Evolutionary conservation across 2,888 invertebrate genomes (phyloP), one percentile per base, ranked within the genome.

Genomic region (Aphidoletes aphidimyza): DNA sequence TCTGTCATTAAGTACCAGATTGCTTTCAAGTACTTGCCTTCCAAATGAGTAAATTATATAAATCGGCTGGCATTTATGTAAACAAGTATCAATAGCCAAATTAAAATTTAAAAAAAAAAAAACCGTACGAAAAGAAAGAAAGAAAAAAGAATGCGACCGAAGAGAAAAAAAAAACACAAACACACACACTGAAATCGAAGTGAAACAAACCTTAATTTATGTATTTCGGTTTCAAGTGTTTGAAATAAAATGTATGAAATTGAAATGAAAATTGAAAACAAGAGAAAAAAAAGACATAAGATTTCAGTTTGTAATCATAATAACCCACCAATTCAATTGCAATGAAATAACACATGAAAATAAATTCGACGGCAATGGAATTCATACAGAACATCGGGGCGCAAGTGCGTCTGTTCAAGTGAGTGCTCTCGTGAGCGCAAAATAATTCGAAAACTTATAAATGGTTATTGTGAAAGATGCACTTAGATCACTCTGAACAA

Each of bases 381-480:
- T 54, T 9, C 69, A 69, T 34, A 30, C 5, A 34, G 69, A 69
- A 69, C 69, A n/a, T n/a, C n/a, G n/a, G n/a, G n/a, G n/a, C n/a
- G n/a, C n/a, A n/a, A n/a, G n/a, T n/a, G n/a, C n/a, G n/a, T n/a
- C n/a, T n/a, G n/a, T n/a, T n/a, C n/a, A n/a, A n/a, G n/a, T n/a
- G n/a, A n/a, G n/a, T n/a, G n/a, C n/a, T n/a, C n/a, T n/a, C n/a
- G n/a, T n/a, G n/a, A n/a, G n/a, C n/a, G n/a, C 5, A 81, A 37
- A 81, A 22, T 37, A 37, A n/a, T 81, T 81, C n/a, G 81, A 81
- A 37, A 81, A 81, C n/a, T 8, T 36, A 81, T 81, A 37, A 81
- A 81, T 81, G 81, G 81, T 36, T 22, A 37, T 81, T 81, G 81
- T 81, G 81, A 37, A 37, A 81, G 81, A 81, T 81, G 81, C 81